Percentiles rank a stretch among this genome's conserved stretches.
These are phyloP conservation scores for Uria aalge DNA, from an alignment of 2,113 vertebrate genomes.

Conservation along the genomic window DNA sequence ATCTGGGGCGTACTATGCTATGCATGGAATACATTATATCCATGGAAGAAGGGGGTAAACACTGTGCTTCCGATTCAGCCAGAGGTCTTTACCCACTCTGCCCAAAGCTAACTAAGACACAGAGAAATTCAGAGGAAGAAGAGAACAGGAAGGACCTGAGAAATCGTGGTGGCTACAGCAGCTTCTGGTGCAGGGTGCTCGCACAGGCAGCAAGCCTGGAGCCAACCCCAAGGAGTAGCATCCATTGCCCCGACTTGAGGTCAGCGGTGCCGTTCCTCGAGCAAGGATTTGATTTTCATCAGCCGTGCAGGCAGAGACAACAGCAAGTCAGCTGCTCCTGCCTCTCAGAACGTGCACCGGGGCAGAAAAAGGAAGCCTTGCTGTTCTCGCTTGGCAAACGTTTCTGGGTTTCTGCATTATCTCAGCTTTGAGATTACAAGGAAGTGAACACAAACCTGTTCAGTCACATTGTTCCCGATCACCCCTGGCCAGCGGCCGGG, in stretches of 20 bases:
- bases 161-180: not conserved
- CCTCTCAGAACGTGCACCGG: accelerated
- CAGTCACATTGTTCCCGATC: not conserved
- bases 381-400: not conserved
- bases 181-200: not conserved
- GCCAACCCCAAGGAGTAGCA: not conserved
- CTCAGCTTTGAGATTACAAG: not conserved
- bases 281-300: not conserved
- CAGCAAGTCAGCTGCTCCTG: not conserved
- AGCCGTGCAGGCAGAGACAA: not conserved
- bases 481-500: not conserved
- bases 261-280: accelerated
- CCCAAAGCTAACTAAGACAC: not conserved
- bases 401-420: not conserved
- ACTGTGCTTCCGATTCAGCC: accelerated
- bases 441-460: constrained; percentile 41
- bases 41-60: not conserved
- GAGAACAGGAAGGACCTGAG: not conserved
- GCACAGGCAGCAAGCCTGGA: not conserved
- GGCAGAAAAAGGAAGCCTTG: not conserved
- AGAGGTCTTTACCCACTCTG: not conserved
- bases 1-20: accelerated
- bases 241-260: not conserved
- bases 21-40: accelerated
- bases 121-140: not conserved